These are phyloP conservation scores for Microtus pennsylvanicus DNA, from an alignment of 2,113 vertebrate species.

Conservation along the genomic window DNA sequence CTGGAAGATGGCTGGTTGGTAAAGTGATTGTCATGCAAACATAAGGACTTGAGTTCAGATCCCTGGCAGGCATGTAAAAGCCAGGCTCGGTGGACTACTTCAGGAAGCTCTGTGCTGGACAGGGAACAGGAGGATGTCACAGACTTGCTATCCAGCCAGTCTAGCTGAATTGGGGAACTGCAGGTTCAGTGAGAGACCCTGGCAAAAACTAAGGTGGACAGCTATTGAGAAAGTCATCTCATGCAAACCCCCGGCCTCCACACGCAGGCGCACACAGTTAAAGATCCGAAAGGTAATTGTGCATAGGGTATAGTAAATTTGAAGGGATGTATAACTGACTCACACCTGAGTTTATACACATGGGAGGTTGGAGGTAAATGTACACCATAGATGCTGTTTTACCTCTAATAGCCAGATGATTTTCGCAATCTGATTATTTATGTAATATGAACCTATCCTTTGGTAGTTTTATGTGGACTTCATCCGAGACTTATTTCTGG, in stretches of 20 bases:
- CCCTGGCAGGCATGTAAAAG: not conserved
- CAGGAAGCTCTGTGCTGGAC: not conserved
- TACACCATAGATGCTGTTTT: not conserved
- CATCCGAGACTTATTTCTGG: conserved; percentile 12
- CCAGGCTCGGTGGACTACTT: not conserved
- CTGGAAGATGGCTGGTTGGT: not conserved
- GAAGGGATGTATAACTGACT: not conserved
- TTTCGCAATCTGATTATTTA: conserved; percentile 37
- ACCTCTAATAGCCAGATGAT: not conserved
- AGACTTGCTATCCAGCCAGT: not conserved
- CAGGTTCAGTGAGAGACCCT: not conserved
- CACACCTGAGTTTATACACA: not conserved
- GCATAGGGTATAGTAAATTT: not conserved
- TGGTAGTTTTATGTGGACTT: not conserved
- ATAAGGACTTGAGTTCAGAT: not conserved
- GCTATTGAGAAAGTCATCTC: not conserved
- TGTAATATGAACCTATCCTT: not conserved
- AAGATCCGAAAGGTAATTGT: not conserved
- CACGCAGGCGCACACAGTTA: too few species aligned
- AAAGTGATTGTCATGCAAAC: not conserved
- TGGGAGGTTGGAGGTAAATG: not conserved
- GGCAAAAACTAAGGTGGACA: not conserved
- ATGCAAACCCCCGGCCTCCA: not conserved
- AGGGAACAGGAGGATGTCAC: not conserved
- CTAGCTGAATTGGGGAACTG: not conserved